These are phyloP conservation scores for Megalops atlanticus DNA, from an alignment of 2,113 vertebrate species.

Conservation along the genomic window DNA sequence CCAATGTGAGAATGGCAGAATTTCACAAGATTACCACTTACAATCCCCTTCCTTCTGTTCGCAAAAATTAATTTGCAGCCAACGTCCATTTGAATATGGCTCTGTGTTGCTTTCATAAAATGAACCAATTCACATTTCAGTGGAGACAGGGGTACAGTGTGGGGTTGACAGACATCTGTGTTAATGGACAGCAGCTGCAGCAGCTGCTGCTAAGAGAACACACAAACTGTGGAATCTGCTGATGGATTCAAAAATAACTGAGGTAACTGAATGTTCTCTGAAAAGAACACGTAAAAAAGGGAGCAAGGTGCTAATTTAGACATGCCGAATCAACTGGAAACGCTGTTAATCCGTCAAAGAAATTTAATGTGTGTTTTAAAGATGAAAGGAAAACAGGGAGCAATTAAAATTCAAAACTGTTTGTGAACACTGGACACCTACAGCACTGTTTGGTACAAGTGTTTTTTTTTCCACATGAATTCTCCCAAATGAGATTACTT, in stretches of 20 bases:
- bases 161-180: slow-evolving; percentile 40
- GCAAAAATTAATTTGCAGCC: background rate
- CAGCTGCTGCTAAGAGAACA: slow-evolving; percentile 44
- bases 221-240: slow-evolving; percentile 43
- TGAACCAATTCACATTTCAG: background rate
- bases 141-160: background rate
- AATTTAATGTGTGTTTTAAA: background rate
- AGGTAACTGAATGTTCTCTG: slow-evolving; percentile 4
- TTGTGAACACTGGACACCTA: too few species aligned
- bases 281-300: background rate
- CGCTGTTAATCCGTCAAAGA: background rate
- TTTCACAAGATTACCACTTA: background rate
- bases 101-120: background rate
- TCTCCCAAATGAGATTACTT: background rate
- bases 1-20: background rate
- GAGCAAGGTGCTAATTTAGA: slow-evolving; percentile 3
- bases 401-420: too few species aligned
- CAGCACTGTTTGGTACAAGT: background rate
- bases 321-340: slow-evolving; percentile 23
- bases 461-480: background rate
- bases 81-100: background rate
- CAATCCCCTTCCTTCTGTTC: background rate
- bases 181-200: slow-evolving; percentile 50
- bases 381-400: background rate
- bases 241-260: slow-evolving; percentile 39